phyloP scores from a whole-genome alignment of 1,140 invertebrate species.

The Drosophila parvula region DNA sequence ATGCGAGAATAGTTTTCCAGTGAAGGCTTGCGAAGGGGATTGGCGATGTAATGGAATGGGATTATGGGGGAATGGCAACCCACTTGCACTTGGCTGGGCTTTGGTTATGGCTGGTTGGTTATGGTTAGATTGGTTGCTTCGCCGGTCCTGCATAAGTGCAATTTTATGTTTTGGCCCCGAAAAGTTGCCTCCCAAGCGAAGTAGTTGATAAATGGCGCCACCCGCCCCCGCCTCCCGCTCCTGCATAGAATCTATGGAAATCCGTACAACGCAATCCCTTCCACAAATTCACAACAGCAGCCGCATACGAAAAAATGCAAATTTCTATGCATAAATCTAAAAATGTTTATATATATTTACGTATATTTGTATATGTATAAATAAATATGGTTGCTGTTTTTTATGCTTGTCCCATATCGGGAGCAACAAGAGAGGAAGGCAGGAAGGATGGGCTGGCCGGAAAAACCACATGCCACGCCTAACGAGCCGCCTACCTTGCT shows the following conservation, averaged over 20 bases:
- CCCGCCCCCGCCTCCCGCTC: background rate
- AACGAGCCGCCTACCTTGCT: conserved; percentile 64
- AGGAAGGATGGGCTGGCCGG: conserved; percentile 14
- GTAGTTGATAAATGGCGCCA: conserved; percentile 73
- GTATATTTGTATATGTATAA: conserved; percentile 40
- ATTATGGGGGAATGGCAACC: conserved; percentile 21
- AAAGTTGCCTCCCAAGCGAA: conserved; percentile 40
- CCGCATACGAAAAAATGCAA: conserved; percentile 67
- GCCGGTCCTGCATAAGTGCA: conserved; percentile 71
- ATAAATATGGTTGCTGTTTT: conserved; percentile 53
- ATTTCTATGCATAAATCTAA: conserved; percentile 74
- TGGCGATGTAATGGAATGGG: background rate
- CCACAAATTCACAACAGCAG: conserved; percentile 45
- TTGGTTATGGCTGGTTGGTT: conserved; percentile 69
- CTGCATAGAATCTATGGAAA: conserved; percentile 46
- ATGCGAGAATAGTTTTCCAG: conserved; percentile 45
- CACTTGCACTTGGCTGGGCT: conserved; percentile 66
- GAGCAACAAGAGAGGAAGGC: conserved; percentile 1
- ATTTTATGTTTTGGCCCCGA: conserved; percentile 74
- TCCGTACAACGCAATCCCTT: conserved; percentile 57
- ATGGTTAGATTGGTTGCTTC: conserved; percentile 61
- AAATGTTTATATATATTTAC: conserved; percentile 58
- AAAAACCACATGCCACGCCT: conserved; percentile 59
- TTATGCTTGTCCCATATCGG: conserved; percentile 54
- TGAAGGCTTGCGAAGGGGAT: background rate